These are phyloP conservation scores for Galerucella nymphaeae DNA, from an alignment of 2,888 invertebrate genomes.

Conservation along the genomic window DNA sequence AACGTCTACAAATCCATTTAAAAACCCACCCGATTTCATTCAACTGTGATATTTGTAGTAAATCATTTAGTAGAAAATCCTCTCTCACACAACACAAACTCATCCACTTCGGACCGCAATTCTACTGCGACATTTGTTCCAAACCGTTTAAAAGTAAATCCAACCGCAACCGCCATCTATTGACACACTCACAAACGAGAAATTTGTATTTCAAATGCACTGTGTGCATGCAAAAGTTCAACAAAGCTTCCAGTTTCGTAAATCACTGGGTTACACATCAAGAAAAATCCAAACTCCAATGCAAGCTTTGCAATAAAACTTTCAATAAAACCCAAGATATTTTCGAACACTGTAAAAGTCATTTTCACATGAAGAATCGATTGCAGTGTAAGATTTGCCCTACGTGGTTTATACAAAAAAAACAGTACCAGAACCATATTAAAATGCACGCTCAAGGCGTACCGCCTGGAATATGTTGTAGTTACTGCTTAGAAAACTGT, in stretches of 20 bases:
- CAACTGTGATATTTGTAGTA: slow-evolving; percentile 14
- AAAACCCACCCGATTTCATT: slow-evolving; percentile 1
- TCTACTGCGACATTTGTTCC: slow-evolving; percentile 16
- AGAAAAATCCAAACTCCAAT: slow-evolving; percentile 6
- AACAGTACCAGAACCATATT: not conserved
- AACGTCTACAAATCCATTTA: not conserved
- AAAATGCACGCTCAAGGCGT: slow-evolving; percentile 2
- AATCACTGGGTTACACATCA: slow-evolving; percentile 9
- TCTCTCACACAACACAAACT: slow-evolving; percentile 11
- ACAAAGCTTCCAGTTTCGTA: slow-evolving; percentile 3
- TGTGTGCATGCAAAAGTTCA: slow-evolving; percentile 3
- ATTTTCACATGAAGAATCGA: not conserved
- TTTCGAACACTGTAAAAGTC: slow-evolving; percentile 1
- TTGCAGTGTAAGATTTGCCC: not conserved
- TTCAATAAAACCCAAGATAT: slow-evolving; percentile 1
- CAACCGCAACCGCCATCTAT: slow-evolving; percentile 16
- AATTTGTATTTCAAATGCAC: slow-evolving; percentile 12
- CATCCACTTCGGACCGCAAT: slow-evolving; percentile 12
- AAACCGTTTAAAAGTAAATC: slow-evolving; percentile 14
- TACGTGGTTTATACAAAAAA: not conserved
- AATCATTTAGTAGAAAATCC: slow-evolving; percentile 10
- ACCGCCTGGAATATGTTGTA: not conserved
- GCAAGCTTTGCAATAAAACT: not conserved
- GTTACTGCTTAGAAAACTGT: not conserved
- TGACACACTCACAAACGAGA: slow-evolving; percentile 8